Evolutionary conservation across 2,113 vertebrate species (phyloP), one percentile per base, ranked within the genome.

Genomic region (Semicossyphus pulcher): DNA sequence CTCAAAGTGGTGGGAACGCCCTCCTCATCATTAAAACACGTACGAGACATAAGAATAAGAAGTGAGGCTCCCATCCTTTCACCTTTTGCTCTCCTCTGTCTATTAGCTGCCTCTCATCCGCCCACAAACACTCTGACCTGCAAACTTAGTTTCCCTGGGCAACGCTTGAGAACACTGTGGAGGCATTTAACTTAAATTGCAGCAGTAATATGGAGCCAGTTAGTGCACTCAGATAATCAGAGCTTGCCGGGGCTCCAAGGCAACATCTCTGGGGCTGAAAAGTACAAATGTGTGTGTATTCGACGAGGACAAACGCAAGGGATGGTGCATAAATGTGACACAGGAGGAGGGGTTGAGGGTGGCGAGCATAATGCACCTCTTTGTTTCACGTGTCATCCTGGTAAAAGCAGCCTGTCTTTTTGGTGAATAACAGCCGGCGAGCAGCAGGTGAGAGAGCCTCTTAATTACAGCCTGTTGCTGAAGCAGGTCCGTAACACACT

Each of bases 381-480:
- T 86, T 82, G 70, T 87, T 72, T 75, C 65, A 60, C 63, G 29
- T 65, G 58, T 76, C 34, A 58, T 71, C 64, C 39, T 39, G 48
- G 31, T 75, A 80, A 81, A 78, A 79, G 60, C 80, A 8, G 26
- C n/a, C 8, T 70, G 51, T 52, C 56, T 57, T 61, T 63, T 70
- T 52, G 21, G 44, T 23, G 18, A 69, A 72, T 10, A 67, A 47
- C 68, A 76, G 53, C 48, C 47, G 39, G 42, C 60, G 31, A 26
- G 63, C 28, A 72, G 59, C 67, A 49, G 45, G 58, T 52, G 60
- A 83, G 31, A 68, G 63, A 66, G 63, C 45, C 58, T 76, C 74
- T 86, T 87, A 83, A 87, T 88, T 86, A 87, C 48, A 80, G 44
- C 62, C 54, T 52, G 53, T 72, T 74, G 83, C 61, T 51, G 45